Conservation (phyloP, 2,888 invertebrate genomes). For the Epirrita christyi region DNA sequence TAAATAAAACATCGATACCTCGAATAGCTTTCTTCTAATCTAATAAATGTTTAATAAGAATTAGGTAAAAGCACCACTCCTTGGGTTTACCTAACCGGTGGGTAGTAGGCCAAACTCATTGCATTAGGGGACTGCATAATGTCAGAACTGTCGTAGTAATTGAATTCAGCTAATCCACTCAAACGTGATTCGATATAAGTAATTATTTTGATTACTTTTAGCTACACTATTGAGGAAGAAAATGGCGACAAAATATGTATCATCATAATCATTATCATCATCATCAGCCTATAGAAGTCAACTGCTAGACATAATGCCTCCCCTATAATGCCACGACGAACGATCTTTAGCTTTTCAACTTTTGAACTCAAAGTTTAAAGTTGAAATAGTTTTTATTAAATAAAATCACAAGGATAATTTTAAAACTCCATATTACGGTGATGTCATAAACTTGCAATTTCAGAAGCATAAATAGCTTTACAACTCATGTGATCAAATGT, state of each 20-base stretch:
- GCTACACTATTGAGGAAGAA: neutral
- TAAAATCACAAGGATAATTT: too few relatives aligned
- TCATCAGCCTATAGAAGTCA: too few relatives aligned
- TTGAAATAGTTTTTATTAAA: too few relatives aligned
- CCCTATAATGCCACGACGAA: too few relatives aligned
- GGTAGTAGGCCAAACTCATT: slow-evolving; percentile 60
- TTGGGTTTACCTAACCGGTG: slow-evolving; percentile 32
- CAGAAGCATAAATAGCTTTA: neutral
- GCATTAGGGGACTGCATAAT: slow-evolving; percentile 75
- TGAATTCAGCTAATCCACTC: slow-evolving; percentile 27
- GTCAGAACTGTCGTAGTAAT: slow-evolving; percentile 62
- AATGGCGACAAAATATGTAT: too few relatives aligned
- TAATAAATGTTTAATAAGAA: slow-evolving; percentile 84
- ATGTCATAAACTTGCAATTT: too few relatives aligned
- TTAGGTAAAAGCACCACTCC: slow-evolving; percentile 74
- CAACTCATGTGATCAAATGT: neutral
- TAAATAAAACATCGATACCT: slow-evolving; percentile 81
- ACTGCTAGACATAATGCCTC: too few relatives aligned
- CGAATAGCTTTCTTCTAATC: slow-evolving; percentile 79
- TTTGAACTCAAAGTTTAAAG: too few relatives aligned
- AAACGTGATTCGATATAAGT: slow-evolving; percentile 23
- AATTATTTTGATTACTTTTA: slow-evolving; percentile 30
- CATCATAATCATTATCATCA: too few relatives aligned
- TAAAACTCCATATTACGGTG: too few relatives aligned
- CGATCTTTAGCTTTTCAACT: too few relatives aligned